phyloP scores from a whole-genome alignment of 23 tunicate genomes.

The Corella eumyota region DNA sequence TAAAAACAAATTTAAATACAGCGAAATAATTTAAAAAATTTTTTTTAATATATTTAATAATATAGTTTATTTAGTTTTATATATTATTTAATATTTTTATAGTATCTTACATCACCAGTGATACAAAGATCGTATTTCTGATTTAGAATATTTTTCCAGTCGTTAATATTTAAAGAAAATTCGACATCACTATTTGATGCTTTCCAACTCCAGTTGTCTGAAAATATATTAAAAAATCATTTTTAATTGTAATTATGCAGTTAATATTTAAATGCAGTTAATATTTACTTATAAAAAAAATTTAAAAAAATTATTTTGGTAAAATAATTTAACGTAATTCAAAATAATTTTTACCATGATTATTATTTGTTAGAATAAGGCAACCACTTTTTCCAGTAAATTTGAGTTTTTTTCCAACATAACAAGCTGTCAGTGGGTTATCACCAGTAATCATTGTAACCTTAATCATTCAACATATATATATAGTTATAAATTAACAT shows the following conservation, averaged over 20 bases:
- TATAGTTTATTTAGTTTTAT: no score
- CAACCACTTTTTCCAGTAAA: slow-evolving; percentile 31
- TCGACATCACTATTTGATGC: slow-evolving; percentile 31
- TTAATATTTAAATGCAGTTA: no score
- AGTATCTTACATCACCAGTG: slow-evolving; percentile 67
- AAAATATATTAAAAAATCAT: no score
- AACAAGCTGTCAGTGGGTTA: slow-evolving; percentile 90
- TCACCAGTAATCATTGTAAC: slow-evolving; percentile 98
- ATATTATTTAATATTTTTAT: no score
- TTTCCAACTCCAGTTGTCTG: slow-evolving; percentile 40
- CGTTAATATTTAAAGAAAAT: slow-evolving; percentile 18
- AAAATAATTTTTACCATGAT: no score
- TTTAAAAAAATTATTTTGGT: no score
- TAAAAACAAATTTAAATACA: neutral
- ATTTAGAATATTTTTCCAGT: slow-evolving; percentile 30
- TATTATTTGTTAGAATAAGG: slow-evolving; percentile 28
- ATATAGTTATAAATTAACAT: neutral
- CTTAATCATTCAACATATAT: slow-evolving; percentile 6
- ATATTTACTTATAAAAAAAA: no score
- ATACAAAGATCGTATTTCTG: slow-evolving; percentile 63
- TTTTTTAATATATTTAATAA: neutral
- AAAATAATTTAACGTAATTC: no score
- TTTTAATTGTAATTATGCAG: no score
- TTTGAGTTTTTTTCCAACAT: slow-evolving; percentile 74
- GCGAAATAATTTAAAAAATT: neutral